A percentile compares a stretch with the other conserved stretches of the same genome.
These are phyloP conservation scores for Lepilemur ruficaudatus DNA, from an alignment of 2,797 vertebrate genomes.

Conservation along the genomic window DNA sequence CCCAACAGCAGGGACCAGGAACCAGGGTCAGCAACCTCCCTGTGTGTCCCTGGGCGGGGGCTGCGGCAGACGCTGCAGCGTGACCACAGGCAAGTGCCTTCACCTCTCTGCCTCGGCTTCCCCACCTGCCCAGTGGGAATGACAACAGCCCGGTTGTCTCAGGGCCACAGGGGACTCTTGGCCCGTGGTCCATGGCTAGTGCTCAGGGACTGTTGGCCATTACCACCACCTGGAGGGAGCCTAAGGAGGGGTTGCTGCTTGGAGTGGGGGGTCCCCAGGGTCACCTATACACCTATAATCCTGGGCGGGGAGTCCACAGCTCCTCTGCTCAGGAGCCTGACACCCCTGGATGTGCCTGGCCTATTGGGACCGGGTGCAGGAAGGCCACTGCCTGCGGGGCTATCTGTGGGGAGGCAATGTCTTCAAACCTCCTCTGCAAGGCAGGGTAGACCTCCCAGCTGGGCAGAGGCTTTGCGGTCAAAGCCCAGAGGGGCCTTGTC, in stretches of 20 bases:
- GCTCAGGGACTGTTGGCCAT: neutral
- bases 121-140: neutral
- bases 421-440: neutral
- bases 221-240: neutral
- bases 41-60: neutral
- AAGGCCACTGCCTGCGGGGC: accelerated
- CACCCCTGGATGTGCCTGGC: neutral
- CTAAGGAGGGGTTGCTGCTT: neutral
- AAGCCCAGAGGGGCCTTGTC: neutral
- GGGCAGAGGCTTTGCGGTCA: neutral
- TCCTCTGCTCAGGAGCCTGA: neutral
- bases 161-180: accelerated
- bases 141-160: neutral
- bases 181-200: neutral
- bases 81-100: neutral
- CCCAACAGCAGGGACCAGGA: neutral
- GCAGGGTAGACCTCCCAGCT: neutral
- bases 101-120: neutral
- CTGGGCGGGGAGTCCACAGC: neutral
- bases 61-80: neutral
- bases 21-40: neutral
- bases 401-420: neutral
- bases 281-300: neutral
- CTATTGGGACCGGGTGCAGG: neutral
- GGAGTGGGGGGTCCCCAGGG: neutral